Evolutionary conservation across 35 echinoderm and acorn worm genomes (phyloP), one percentile per base, ranked within the genome.

Genomic region (Nesometra sesokonis): DNA sequence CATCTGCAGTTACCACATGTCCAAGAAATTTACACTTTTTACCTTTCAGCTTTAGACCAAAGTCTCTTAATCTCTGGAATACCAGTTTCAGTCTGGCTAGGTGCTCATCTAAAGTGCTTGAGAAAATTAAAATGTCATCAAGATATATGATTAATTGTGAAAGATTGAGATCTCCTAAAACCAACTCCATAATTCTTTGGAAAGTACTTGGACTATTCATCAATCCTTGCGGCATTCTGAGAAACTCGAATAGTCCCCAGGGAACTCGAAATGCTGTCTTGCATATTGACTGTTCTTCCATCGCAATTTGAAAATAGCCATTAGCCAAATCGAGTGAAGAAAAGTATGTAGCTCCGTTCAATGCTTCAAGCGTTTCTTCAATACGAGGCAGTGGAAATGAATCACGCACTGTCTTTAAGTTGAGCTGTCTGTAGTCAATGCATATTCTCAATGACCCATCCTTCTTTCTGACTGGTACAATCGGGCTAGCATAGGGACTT

Each of bases 91-190:
- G 46, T 21, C 86, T 84, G 0, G 0, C 46, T 57, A 93, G 32
- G 32, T 93, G 92, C 5, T 90, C 88, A 15, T 93, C 83, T 40
- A 93, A 86, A 40, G 88, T 90, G 32, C 23, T 76, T 0, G 92
- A 93, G 33, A 87, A 93, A 0, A 88, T 81, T 3, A 95, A 87
- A 32, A 95, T 86, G 32, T 95, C 90, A 67, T 94, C 93, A 67
- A 94, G 89, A 29, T 94, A 94, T 0, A 94, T 32, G 3, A 94
- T 77, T 8, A 94, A 31, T 32, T 92, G 33, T 13, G 78, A 36
- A 8, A 43, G 39, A 43, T 43, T 43, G 39, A 43, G 39, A 11
- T 87, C 92, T 15, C 84, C 85, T 33, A 90, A 82, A 13, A 94
- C 78, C 3, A 78, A 21, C 30, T 94, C 88, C 88, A 89, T 89